These are phyloP conservation scores for Aproaerema taeniolella DNA, from an alignment of 2,888 invertebrate species.

Conservation along the genomic window DNA sequence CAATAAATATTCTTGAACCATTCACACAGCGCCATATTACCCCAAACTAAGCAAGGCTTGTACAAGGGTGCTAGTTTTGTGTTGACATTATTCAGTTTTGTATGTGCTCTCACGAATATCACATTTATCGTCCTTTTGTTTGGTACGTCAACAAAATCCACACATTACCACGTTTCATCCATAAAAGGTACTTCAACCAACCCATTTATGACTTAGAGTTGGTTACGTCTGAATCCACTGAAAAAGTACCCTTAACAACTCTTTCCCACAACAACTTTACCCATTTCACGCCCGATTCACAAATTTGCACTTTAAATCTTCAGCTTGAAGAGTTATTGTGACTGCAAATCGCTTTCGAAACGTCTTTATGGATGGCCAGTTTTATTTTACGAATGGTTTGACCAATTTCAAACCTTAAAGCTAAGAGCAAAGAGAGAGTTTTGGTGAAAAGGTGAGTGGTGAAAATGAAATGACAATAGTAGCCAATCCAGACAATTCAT, in stretches of 20 bases:
- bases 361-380: conserved; percentile 23
- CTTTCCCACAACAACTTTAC: neutral
- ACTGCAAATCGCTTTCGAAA: conserved; percentile 21
- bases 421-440: neutral
- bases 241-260: conserved; percentile 23
- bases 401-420: neutral
- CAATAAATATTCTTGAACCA: too few relatives aligned
- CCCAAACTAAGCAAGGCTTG: too few relatives aligned
- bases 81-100: too few relatives aligned
- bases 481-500: conserved; percentile 27
- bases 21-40: too few relatives aligned
- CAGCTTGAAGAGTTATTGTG: conserved; percentile 13
- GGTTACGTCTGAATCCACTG: conserved; percentile 21
- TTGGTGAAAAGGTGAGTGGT: conserved; percentile 1
- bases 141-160: too few relatives aligned
- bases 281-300: neutral
- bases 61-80: too few relatives aligned
- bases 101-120: too few relatives aligned
- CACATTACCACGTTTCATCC: conserved; percentile 11
- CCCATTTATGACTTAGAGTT: conserved; percentile 18
- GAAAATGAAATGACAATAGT: conserved; percentile 25
- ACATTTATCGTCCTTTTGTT: too few relatives aligned
- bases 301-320: conserved; percentile 14
- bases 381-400: conserved; percentile 1
- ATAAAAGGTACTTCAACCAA: conserved; percentile 15